A percentile compares a stretch with the other conserved stretches of the same genome.
These are phyloP conservation scores for Calycopis cecrops DNA, from an alignment of 1,140 invertebrate genomes.

Conservation along the genomic window DNA sequence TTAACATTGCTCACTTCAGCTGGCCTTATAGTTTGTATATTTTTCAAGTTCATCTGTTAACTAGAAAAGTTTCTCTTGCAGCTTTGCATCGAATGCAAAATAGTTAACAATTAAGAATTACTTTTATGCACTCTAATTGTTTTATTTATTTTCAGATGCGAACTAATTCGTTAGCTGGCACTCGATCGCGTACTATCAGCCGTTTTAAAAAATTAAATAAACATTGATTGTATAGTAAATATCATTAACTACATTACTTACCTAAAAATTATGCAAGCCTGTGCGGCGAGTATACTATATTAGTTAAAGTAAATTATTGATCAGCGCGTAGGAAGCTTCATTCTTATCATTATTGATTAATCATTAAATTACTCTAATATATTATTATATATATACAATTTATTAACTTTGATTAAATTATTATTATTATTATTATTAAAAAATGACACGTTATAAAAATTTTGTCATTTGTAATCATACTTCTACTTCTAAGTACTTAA, in stretches of 20 bases:
- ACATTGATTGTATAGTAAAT: constrained; percentile 67
- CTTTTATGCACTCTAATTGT: background rate
- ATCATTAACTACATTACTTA: constrained; percentile 69
- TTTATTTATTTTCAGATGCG: constrained; percentile 42
- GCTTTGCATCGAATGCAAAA: too few species aligned
- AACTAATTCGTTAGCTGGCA: constrained; percentile 41
- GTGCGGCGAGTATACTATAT: constrained; percentile 73
- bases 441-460: constrained; percentile 72
- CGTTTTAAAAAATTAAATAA: constrained; percentile 71
- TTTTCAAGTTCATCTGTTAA: too few species aligned
- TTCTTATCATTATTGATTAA: constrained; percentile 76
- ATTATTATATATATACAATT: constrained; percentile 75
- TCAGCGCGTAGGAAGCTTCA: constrained; percentile 75
- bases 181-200: constrained; percentile 63
- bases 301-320: constrained; percentile 75
- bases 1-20: too few species aligned
- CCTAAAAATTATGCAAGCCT: constrained; percentile 66
- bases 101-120: too few species aligned
- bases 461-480: constrained; percentile 74
- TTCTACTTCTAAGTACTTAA: constrained; percentile 73
- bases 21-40: too few species aligned
- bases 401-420: constrained; percentile 76
- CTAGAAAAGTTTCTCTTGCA: too few species aligned
- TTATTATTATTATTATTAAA: constrained; percentile 68
- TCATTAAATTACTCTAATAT: constrained; percentile 76